Conservation (phyloP, 2,888 invertebrate species). For the Ochlodes sylvanus region DNA sequence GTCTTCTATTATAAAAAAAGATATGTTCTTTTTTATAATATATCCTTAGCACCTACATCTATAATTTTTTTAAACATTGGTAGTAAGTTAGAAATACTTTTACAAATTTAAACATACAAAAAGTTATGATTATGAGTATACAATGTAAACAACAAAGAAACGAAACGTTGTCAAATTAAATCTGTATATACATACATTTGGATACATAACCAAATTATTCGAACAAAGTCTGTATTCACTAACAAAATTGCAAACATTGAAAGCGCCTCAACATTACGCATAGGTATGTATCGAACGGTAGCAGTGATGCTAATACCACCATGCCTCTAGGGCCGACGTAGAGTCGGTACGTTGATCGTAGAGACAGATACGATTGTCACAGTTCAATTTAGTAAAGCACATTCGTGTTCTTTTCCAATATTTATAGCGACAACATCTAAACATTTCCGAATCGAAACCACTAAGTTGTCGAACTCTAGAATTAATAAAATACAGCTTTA, state of each 20-base stretch:
- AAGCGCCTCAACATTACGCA: conserved; percentile 67
- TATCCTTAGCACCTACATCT: no score
- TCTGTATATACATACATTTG: conserved; percentile 43
- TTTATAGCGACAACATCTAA: conserved; percentile 34
- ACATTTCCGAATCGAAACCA: conserved; percentile 22
- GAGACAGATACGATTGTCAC: conserved; percentile 56
- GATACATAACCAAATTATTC: conserved; percentile 41
- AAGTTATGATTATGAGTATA: no score
- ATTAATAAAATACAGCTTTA: conserved; percentile 30
- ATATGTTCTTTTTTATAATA: no score
- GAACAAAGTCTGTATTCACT: conserved; percentile 57
- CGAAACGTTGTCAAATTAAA: no score
- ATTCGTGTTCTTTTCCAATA: conserved; percentile 38
- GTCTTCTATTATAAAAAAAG: no score
- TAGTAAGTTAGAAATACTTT: no score
- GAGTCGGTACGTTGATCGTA: conserved; percentile 47
- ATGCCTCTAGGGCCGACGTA: conserved; percentile 45
- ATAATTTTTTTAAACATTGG: no score
- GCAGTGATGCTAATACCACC: conserved; percentile 53
- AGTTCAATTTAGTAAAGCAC: conserved; percentile 56
- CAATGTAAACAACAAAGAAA: no score
- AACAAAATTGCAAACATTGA: conserved; percentile 38
- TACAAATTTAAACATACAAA: no score
- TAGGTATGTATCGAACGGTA: conserved; percentile 61
- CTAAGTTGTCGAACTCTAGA: conserved; percentile 20